A percentile compares a stretch with the other conserved stretches of the same genome.
phyloP scores from a whole-genome alignment of 2,113 vertebrate genomes.

The Microcebus ravelobensis region DNA sequence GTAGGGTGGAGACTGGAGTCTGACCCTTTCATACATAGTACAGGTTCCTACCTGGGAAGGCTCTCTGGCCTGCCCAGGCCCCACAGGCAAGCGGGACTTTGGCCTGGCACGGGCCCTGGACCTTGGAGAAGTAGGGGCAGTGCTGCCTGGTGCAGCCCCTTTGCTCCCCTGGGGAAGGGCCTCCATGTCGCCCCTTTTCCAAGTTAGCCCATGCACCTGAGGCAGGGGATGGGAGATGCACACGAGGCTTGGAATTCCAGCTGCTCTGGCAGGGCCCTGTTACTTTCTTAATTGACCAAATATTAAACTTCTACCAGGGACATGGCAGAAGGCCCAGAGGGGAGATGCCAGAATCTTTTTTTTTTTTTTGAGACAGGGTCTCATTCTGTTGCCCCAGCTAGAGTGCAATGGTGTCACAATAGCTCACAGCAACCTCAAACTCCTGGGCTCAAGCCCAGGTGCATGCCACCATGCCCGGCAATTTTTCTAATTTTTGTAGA shows the following conservation, averaged over 20 bases:
- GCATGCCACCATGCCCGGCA: fast-evolving
- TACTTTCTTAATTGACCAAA: background rate
- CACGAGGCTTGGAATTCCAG: background rate
- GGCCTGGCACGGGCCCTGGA: too few species aligned
- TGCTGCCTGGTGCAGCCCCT: background rate
- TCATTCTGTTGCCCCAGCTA: too few species aligned
- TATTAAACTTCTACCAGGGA: background rate
- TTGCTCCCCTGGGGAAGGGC: too few species aligned
- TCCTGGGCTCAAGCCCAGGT: too few species aligned
- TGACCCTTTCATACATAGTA: background rate
- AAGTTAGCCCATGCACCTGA: too few species aligned
- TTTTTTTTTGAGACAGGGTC: too few species aligned
- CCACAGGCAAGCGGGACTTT: background rate
- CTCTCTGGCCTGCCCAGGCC: background rate
- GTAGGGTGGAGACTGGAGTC: too few species aligned
- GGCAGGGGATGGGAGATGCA: too few species aligned
- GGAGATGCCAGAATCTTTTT: background rate
- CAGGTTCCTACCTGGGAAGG: background rate
- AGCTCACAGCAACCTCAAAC: too few species aligned
- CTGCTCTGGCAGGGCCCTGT: background rate
- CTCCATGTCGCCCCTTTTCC: background rate
- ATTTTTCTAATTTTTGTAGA: too few species aligned
- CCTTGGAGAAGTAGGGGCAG: background rate
- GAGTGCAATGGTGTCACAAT: too few species aligned
- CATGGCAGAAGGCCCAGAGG: background rate